Evolutionary conservation across 2,113 vertebrate species (phyloP).

Genomic region (Calyptomena viridis): DNA sequence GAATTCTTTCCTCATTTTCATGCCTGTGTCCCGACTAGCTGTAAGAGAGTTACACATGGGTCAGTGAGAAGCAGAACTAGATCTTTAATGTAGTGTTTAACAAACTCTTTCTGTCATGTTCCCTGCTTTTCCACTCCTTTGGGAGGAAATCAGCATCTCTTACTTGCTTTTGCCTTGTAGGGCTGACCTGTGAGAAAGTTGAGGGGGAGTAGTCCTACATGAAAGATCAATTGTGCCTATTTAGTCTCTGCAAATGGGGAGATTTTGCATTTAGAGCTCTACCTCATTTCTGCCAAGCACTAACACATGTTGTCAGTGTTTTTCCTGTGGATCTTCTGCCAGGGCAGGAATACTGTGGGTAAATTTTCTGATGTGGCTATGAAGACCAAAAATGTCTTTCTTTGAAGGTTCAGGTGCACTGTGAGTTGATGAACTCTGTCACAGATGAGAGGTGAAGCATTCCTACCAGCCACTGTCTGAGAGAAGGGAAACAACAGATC

Average conservation of each 20-base stretch:
- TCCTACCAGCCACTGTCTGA: neutral
- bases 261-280: neutral
- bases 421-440: neutral
- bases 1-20: constrained; percentile 24
- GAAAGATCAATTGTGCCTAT: neutral
- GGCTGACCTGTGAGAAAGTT: neutral
- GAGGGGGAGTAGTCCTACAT: neutral
- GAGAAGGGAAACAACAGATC: neutral
- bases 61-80: neutral
- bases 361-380: neutral
- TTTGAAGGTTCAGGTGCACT: neutral
- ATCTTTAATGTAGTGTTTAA: neutral
- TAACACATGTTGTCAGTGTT: neutral
- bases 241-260: neutral
- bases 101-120: neutral
- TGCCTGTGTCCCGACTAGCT: neutral
- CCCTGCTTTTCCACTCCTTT: neutral
- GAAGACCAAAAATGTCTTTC: neutral
- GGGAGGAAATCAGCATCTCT: neutral
- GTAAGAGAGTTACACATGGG: neutral
- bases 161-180: neutral
- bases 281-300: neutral
- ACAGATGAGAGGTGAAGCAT: neutral
- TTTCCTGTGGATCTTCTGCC: neutral
- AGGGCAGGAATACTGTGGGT: neutral